Percentiles rank a stretch among this genome's conserved stretches.
phyloP scores from a whole-genome alignment of 2,797 vertebrate species.

The Ceryle rudis region DNA sequence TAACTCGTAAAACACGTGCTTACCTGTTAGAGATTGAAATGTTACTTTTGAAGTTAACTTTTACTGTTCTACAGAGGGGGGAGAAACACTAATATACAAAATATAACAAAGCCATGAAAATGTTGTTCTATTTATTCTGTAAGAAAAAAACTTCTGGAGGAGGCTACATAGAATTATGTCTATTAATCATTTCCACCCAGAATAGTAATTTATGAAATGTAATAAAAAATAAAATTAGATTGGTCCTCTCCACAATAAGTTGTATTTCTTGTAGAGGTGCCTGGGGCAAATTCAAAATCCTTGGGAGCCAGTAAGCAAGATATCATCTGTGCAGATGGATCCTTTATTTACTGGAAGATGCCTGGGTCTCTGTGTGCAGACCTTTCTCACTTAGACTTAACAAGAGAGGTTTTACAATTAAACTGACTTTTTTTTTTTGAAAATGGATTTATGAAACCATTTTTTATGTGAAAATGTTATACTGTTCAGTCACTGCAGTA shows the following conservation, averaged over 20 bases:
- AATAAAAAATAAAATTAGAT: constrained; percentile 22
- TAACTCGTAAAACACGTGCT: background rate
- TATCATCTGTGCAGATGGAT: background rate
- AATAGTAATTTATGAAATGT: constrained; percentile 11
- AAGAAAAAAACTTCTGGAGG: constrained; percentile 7
- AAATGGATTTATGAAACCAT: background rate
- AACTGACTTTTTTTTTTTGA: background rate
- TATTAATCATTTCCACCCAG: constrained; percentile 28
- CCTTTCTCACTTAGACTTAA: background rate
- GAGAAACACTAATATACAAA: background rate
- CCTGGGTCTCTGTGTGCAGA: background rate
- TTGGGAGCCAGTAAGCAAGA: background rate
- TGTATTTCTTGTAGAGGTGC: constrained; percentile 10
- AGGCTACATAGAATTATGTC: background rate
- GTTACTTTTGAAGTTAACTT: background rate
- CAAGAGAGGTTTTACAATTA: background rate
- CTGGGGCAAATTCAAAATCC: background rate
- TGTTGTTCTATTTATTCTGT: background rate
- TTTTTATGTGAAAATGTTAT: background rate
- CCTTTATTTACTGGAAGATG: background rate
- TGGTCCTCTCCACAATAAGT: background rate
- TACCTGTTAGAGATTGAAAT: background rate
- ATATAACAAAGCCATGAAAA: background rate
- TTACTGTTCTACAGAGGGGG: background rate
- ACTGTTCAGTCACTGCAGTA: background rate